phyloP scores from a whole-genome alignment of 2,888 invertebrate species.

The Strigamia maritima region DNA sequence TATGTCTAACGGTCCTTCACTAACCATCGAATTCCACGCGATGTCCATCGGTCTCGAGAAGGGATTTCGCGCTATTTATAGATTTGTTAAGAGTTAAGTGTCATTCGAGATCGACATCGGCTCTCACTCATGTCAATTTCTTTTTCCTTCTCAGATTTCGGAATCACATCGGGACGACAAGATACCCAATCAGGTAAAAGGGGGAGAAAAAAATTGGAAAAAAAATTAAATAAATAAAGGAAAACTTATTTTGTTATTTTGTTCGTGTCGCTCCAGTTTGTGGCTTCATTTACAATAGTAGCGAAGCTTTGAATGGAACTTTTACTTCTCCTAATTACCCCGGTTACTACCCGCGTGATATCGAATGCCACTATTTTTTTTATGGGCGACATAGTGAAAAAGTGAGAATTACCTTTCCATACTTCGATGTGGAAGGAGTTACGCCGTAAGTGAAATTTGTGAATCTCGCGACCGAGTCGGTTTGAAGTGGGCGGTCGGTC shows the following conservation, averaged over 20 bases:
- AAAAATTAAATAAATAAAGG: not conserved
- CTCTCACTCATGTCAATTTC: not conserved
- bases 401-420: conserved; percentile 78
- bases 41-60: conserved; percentile 73
- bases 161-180: conserved; percentile 77
- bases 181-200: conserved; percentile 50
- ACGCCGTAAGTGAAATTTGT: conserved; percentile 70
- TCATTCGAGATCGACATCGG: not conserved
- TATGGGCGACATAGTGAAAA: conserved; percentile 73
- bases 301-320: conserved; percentile 68
- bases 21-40: conserved; percentile 82
- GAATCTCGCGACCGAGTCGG: not conserved
- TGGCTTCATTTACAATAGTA: conserved; percentile 84
- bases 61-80: conserved; percentile 84
- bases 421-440: conserved; percentile 92
- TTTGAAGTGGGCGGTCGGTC: not conserved
- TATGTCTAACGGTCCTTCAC: conserved; percentile 86
- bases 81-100: conserved; percentile 82
- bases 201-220: not conserved
- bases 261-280: conserved; percentile 54
- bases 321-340: conserved; percentile 88
- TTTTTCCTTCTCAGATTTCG: conserved; percentile 67
- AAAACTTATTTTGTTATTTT: not conserved
- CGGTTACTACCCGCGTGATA: conserved; percentile 81
- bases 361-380: conserved; percentile 88